Evolutionary conservation across 2,113 vertebrate genomes (phyloP), one percentile per base, ranked within the genome.

Genomic region (Antechinus flavipes): DNA sequence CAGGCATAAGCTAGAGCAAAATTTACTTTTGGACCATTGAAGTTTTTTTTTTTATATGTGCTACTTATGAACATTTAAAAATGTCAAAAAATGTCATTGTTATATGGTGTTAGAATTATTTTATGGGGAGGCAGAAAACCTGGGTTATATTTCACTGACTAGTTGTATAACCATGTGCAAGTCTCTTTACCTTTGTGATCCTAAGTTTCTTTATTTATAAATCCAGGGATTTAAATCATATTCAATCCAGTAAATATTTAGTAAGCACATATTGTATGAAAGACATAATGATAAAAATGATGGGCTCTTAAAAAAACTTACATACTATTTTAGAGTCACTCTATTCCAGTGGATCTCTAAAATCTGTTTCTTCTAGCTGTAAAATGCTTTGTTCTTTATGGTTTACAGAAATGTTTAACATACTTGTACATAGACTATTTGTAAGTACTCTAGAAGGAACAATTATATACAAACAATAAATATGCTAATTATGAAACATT

Each of bases 391-490:
- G 68, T 6, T 42, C 68, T 84, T 84, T 84, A 84, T 42, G 5
- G 16, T 42, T 6, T 84, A 23, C 19, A 84, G n/a, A 42, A 84
- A 84, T 22, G 16, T 16, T 84, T 42, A 42, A 42, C 1, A 22
- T 84, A 42, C 68, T 84, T 84, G 27, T 92, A 91, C 92, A 35
- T 26, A 3, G 19, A 92, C 94, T 96, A 10, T 93, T 8, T 84
- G 49, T 89, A 93, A 94, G 53, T 56, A 24, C 91, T 89, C 90
- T 8, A 61, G 8, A 52, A 52, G 4, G 91, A 94, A 68, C 84
- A 56, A 91, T 58, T 90, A 84, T 90, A n/a, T 16, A 91, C 50
- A 93, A 90, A 25, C 47, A 61, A 49, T 93, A 12, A 0, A 7
- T 90, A 10, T 49, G 8, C 54, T 93, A 68, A 91, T 95, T 95